Conservation (phyloP, 2,888 invertebrate genomes). For the Eledona agricola region DNA sequence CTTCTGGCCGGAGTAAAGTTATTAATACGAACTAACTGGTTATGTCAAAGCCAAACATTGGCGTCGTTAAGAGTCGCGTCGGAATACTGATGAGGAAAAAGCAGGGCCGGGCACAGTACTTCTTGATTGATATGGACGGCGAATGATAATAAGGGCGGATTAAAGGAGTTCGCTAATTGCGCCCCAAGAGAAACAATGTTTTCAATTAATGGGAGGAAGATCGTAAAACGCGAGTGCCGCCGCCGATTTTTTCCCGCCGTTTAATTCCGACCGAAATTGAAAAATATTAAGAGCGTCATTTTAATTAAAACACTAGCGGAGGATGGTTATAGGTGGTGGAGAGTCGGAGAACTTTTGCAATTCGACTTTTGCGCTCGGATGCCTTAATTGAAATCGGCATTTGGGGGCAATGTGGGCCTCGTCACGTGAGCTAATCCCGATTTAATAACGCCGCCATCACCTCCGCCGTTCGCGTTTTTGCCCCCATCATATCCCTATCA, state of each 20-base stretch:
- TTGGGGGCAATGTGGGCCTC: constrained; percentile 37
- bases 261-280: constrained; percentile 60
- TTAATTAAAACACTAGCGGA: constrained; percentile 59
- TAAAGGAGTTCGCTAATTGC: constrained; percentile 52
- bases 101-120: constrained; percentile 44
- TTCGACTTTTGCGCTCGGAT: constrained; percentile 47
- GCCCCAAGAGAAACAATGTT: constrained; percentile 59
- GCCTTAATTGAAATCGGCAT: constrained; percentile 53
- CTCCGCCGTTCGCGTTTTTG: constrained; percentile 43
- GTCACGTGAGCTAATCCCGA: constrained; percentile 48
- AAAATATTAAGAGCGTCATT: constrained; percentile 61
- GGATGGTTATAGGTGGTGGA: constrained; percentile 48
- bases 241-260: constrained; percentile 54
- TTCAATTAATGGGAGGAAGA: constrained; percentile 58
- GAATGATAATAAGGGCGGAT: constrained; percentile 59
- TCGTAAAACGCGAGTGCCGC: constrained; percentile 58
- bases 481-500: constrained; percentile 43
- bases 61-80: constrained; percentile 61
- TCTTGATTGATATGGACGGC: constrained; percentile 61
- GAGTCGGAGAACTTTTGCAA: constrained; percentile 39
- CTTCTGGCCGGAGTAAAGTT: constrained; percentile 62
- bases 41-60: constrained; percentile 65
- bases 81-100: constrained; percentile 64
- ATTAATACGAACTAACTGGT: constrained; percentile 65
- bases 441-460: constrained; percentile 54